Conservation (phyloP, 2,797 vertebrate genomes). For the Amphiprion clarkii region DNA sequence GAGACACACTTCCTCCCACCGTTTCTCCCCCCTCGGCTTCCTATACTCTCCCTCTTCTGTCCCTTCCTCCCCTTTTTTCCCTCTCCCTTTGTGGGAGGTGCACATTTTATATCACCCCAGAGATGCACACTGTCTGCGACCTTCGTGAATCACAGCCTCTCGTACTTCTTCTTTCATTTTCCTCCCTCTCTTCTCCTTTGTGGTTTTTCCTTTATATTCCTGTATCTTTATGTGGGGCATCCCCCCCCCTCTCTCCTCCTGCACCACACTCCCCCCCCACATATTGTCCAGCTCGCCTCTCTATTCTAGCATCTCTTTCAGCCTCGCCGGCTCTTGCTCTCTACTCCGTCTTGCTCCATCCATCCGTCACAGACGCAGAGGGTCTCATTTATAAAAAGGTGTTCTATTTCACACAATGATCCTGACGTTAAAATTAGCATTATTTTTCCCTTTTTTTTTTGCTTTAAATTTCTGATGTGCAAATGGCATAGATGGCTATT, state of each 20-base stretch:
- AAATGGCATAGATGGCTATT: background rate
- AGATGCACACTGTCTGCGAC: slow-evolving; percentile 74
- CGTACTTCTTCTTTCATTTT: slow-evolving; percentile 58
- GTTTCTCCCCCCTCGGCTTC: background rate
- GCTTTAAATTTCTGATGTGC: slow-evolving; percentile 10
- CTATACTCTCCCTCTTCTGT: slow-evolving; percentile 24
- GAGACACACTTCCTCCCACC: slow-evolving; percentile 61
- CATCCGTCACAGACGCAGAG: slow-evolving; percentile 21
- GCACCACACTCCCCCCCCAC: slow-evolving; percentile 19
- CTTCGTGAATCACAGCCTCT: slow-evolving; percentile 71
- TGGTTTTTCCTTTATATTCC: slow-evolving; percentile 62
- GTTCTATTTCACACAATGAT: slow-evolving; percentile 24
- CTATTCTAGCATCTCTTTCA: slow-evolving; percentile 49
- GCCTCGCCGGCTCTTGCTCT: slow-evolving; percentile 31
- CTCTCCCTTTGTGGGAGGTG: slow-evolving; percentile 62
- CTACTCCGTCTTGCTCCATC: slow-evolving; percentile 30
- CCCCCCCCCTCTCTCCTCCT: slow-evolving; percentile 15
- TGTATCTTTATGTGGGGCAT: slow-evolving; percentile 70
- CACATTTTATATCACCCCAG: slow-evolving; percentile 74
- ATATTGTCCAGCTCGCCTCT: slow-evolving; percentile 60
- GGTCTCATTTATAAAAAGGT: slow-evolving; percentile 49
- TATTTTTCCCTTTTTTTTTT: slow-evolving; percentile 5
- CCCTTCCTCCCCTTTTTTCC: slow-evolving; percentile 33
- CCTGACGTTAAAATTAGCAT: slow-evolving; percentile 22
- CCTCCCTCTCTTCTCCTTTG: slow-evolving; percentile 44